Evolutionary conservation across 2,888 invertebrate species (phyloP), one percentile per base, ranked within the genome.

Genomic region (Lymantria monacha): DNA sequence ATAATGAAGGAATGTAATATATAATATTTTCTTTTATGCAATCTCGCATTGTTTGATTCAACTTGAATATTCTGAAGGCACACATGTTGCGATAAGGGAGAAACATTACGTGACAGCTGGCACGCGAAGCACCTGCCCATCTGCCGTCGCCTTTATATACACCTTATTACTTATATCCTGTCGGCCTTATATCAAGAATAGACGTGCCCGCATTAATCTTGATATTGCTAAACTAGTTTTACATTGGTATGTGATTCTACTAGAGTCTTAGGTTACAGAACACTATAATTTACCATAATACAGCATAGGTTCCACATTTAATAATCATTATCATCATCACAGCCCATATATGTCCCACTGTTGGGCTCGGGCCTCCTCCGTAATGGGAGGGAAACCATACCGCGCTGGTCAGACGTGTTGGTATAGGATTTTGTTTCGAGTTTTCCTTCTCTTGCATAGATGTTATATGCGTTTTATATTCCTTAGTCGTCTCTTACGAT

Each of bases 61-160:
- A 43, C 46, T 50, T 37, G 48, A 51, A 49, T 53, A 49, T 51
- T 44, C 48, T 48, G 42, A 44, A 36, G 51, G 40, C 57, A 67
- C 70, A 72, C 69, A 69, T 73, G 74, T 53, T 52, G 60, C 57
- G 64, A 63, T 59, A 53, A 49, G 57, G 57, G 68, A 66, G 66
- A 70, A n/a, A 69, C 65, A 61, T 52, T 22, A 49, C 49, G 51
- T 66, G 79, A 74, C 84, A 83, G 81, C 76, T 81, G 80, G 79
- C 76, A 74, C 70, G 70, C 73, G 76, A 63, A 49, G 55, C 85
- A 84, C 83, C 84, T 85, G 85, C 75, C 69, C 77, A 74, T 79
- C 77, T 79, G 81, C 72, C 15, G 41, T 67, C 57, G 59, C 53
- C 57, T 53, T 57, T 55, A 46, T 49, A 22, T 22, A 13, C 42